Evolutionary conservation across 2,888 invertebrate genomes (phyloP), one percentile per base, ranked within the genome.

Genomic region (Drosophila longiperda): DNA sequence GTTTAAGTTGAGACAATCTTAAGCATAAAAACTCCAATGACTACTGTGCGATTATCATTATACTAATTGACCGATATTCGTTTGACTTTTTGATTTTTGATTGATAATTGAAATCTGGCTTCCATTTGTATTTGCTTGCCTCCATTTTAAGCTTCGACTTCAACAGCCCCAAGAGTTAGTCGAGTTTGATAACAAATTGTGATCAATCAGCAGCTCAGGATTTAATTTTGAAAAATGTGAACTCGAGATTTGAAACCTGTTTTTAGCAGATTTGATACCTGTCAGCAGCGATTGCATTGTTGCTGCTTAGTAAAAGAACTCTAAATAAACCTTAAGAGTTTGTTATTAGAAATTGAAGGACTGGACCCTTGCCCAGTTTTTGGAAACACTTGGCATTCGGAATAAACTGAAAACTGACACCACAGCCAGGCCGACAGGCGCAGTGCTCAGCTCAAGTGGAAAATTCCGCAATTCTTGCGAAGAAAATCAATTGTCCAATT

Each of bases 401-500:
- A 17, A 91, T 82, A 73, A 87, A 80, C 57, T 69, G 85, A 87
- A 89, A 91, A 63, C 73, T 75, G 69, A 92, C 90, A 68, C 83
- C 55, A 53, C 53, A 72, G 54, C 58, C 52, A 50, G 40, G 38
- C 20, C 29, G 5, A 32, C 29, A 59, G n/a, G n/a, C 15, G 29
- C 40, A 7, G 40, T 49, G 49, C 78, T 73, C 78, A 85, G 73
- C 60, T 92, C 76, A 66, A 93, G 86, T 73, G 91, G 69, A 62
- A 90, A 92, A 53, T 87, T 77, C 64, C 87, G 87, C 81, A 58
- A 83, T 85, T 55, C 81, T 78, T 60, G 86, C 74, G 75, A 93
- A 93, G 82, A 91, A 92, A 29, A 26, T 73, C 66, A 50, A 93
- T 92, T 26, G 83, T 73, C n/a, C 82, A 76, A 1, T 90, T 75